Base-by-base conservation (phyloP, 2,888 invertebrate genomes). In the Myopa testacea region DNA sequence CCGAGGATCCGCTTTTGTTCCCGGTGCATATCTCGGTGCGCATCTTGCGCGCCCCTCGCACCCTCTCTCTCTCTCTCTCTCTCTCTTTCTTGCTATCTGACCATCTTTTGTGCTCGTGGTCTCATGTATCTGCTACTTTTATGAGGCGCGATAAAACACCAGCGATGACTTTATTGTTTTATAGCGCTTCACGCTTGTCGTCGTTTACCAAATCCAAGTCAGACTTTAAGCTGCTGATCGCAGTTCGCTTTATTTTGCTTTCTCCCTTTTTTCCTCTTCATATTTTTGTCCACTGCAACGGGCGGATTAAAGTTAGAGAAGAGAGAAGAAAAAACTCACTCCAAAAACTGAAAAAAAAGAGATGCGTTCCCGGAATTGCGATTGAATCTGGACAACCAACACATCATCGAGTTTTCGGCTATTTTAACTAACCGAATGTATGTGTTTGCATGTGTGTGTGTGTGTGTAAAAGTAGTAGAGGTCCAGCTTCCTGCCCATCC, bases 31-130 rank as follows among this genome's bases (percentile, higher is more conserved):
- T 81, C 80, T 80, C 55, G 10, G n/a, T 60, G 40, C 70, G 40
- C 45, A 52, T 62, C 58, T 37, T 50, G 63, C 70, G 80, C 82
- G 81, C 81, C 82, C 82, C 82, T 82, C 78, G 78, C 80, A 78
- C 77, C 79, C 58, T 50, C 62, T 69, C 8, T 19, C 19, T 37
- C 34, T 8, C 58, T 50, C 62, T 69, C 8, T 19, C 19, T 37
- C 58, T 50, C 62, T 69, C 8, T 19, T 14, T 37, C 34, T 16
- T 3, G 10, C 6, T 16, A 34, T 7, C 38, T 65, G 37, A 16
- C 10, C 34, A 19, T 10, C 67, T 65, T 37, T 65, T 40, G n/a
- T 50, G 67, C 45, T 52, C 16, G 19, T 45, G 45, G 45, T 45
- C 45, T 45, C 74, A 74, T 65, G 65, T 74, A 63, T 19, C 52